Base-by-base conservation (phyloP, 2,113 vertebrate species). In the Takifugu bimaculatus region DNA sequence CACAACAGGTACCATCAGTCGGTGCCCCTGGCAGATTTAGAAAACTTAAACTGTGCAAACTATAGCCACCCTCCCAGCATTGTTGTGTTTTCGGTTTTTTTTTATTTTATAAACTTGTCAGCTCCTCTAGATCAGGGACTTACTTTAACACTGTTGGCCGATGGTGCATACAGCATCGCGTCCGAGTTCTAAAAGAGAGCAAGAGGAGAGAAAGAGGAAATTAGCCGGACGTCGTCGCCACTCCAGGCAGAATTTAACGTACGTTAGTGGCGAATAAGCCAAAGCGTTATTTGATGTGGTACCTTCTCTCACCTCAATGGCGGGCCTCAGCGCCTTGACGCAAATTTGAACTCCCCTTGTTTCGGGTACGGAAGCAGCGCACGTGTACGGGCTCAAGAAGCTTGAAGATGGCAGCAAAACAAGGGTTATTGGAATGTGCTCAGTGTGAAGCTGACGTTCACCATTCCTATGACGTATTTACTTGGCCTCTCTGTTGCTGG, bases 131-230 rank as follows among this genome's bases (percentile, higher is more conserved):
- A 48, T 15, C n/a, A n/a, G 13, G 4, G 47, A 81, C 84, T 88
- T 82, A 90, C 88, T 43, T 65, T 0, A 28, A 70, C 14, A 0
- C 84, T 55, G n/a, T 70, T 0, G 26, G 13, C 0, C 10, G 65
- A 28, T 0, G 88, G 89, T 12, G 89, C 25, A 3, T 92, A 92
- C 50, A 91, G 70, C 66, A 53, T 66, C 0, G 85, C 84, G 10
- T 79, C 63, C 13, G 88, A 91, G n/a, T 47, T 77, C 91, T 92
- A 65, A 48, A 57, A 70, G 61, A 6, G 3, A 28, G 26, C 54
- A 27, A 60, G 7, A 63, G 15, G 7, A n/a, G 13, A 14, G 7
- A 50, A 50, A 50, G 48, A 50, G 14, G n/a, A 50, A 47, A 15
- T n/a, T 6, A 47, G 45, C 3, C 45, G 11, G 5, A 47, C 13